Base-by-base conservation (phyloP, 2,797 vertebrate genomes). In the Sebastiscus albofasciatus region DNA sequence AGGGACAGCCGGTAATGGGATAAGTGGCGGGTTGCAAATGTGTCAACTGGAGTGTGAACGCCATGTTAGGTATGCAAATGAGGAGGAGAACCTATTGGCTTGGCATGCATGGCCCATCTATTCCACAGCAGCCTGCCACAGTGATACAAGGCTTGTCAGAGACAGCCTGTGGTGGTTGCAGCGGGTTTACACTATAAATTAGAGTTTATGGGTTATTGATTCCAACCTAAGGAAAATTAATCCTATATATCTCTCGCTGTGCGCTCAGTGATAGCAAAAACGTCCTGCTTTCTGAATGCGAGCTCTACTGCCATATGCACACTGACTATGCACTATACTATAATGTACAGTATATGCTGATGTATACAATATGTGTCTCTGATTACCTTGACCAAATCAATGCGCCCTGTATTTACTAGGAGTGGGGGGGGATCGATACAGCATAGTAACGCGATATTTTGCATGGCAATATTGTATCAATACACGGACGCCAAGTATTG, bases 21-120 rank as follows among this genome's bases (percentile, higher is more conserved):
- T 94, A 95, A 94, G 90, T 92, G 93, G 93, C 69, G 69, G 90
- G 79, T 93, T 92, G 90, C 93, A 94, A 93, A 94, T 91, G 93
- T 93, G 93, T 90, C 91, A 94, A 91, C 82, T 91, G 83, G 90
- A 92, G 92, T 92, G 89, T 94, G 92, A 95, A 94, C 73, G 55
- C 68, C 82, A 79, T 91, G 92, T 93, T 93, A 91, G 85, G 80
- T 91, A 94, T 94, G 93, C 88, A 94, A 94, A 94, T 92, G 89
- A 91, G 33, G 65, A 87, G 70, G 78, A 73, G 72, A 85, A 86
- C 72, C 86, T 89, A 87, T 76, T 80, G 90, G 82, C 78, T 87
- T 77, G 89, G 82, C 83, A 29, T 61, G 83, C 80, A 89, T 34
- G 81, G 84, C 69, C 89, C 88, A 86, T 92, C 81, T 89, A 88